phyloP scores from a whole-genome alignment of 2,113 vertebrate species.

The Colius striatus region DNA sequence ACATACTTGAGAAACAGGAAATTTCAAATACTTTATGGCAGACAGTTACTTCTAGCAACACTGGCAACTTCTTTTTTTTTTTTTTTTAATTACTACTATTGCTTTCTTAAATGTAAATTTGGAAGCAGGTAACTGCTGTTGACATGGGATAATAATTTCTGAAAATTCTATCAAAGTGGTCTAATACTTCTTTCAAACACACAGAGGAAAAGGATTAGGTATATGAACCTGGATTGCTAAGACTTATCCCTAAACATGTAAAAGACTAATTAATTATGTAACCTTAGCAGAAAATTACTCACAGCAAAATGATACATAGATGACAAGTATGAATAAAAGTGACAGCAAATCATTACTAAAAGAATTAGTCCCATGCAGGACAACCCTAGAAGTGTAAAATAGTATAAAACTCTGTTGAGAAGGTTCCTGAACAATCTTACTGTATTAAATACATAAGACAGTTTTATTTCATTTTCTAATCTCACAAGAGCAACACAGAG shows the following conservation, averaged over 20 bases:
- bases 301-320: background rate
- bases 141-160: background rate
- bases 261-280: background rate
- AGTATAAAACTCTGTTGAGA: background rate
- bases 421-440: background rate
- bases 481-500: background rate
- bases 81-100: background rate
- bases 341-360: background rate
- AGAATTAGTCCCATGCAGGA: background rate
- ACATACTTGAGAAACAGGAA: background rate
- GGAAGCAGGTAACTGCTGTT: background rate
- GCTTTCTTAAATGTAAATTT: background rate
- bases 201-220: background rate
- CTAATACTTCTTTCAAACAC: background rate
- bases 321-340: background rate
- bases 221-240: background rate
- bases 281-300: background rate
- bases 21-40: background rate
- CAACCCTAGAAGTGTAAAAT: background rate
- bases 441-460: background rate
- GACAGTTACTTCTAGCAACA: background rate
- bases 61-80: background rate
- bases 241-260: background rate
- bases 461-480: background rate
- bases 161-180: background rate